Evolutionary conservation across 2,888 invertebrate genomes (phyloP).

Genomic region (Ptychoptera contaminata): DNA sequence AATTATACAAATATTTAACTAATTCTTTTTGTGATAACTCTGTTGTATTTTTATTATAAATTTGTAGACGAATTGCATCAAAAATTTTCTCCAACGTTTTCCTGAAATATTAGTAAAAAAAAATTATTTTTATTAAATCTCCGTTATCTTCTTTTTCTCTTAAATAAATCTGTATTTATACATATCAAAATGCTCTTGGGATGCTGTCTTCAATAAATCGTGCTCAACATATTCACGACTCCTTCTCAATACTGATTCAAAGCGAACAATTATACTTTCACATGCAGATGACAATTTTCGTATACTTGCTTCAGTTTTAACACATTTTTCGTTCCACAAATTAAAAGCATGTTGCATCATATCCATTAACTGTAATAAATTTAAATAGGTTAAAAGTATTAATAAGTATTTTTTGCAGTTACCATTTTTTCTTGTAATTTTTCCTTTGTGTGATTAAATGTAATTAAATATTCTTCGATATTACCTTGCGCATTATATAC

Average conservation of each 20-base stretch:
- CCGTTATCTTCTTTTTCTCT: no score
- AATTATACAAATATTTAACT: conserved; percentile 8
- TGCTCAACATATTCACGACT: conserved; percentile 9
- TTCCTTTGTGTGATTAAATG: not conserved
- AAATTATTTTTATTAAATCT: no score
- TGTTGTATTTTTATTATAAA: not conserved
- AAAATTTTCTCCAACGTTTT: conserved; percentile 3
- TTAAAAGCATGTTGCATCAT: not conserved
- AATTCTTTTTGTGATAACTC: conserved; percentile 5
- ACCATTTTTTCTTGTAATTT: conserved; percentile 1
- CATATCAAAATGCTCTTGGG: not conserved
- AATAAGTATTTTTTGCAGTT: not conserved
- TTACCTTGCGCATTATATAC: not conserved
- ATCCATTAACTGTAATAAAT: not conserved
- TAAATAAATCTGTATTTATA: not conserved
- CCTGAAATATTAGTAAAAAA: conserved; percentile 10
- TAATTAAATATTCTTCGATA: not conserved
- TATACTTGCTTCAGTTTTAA: conserved; percentile 3
- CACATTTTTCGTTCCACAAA: conserved; percentile 3
- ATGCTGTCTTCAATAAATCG: not conserved
- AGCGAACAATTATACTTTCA: conserved; percentile 6
- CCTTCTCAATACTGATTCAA: conserved; percentile 11
- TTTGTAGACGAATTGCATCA: conserved; percentile 1
- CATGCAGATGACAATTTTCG: not conserved
- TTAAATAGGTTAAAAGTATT: not conserved